Percentiles rank a stretch among this genome's conserved stretches.
phyloP scores from a whole-genome alignment of 2,113 vertebrate genomes.

The Morone chrysops region DNA sequence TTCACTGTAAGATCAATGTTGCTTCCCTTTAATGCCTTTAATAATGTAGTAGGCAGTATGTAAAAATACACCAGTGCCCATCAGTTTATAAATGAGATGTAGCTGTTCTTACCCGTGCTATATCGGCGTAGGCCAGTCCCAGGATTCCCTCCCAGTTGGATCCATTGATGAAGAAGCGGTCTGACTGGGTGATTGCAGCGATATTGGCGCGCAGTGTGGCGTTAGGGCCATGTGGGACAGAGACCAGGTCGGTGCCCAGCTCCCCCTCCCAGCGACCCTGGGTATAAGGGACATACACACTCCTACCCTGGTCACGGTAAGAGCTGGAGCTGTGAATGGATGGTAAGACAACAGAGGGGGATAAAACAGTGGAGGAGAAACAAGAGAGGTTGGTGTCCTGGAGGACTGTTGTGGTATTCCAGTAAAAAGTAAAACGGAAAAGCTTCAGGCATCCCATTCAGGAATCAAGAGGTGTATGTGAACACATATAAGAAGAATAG shows the following conservation, averaged over 20 bases:
- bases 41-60: not conserved
- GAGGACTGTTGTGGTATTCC: not conserved
- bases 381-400: not conserved
- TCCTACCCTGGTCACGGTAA: slow-evolving; percentile 91
- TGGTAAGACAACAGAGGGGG: not conserved
- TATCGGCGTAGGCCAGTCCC: slow-evolving; percentile 95
- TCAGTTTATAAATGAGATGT: not conserved
- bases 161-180: slow-evolving; percentile 99
- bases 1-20: not conserved
- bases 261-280: slow-evolving; percentile 99
- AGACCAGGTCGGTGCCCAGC: slow-evolving; percentile 95
- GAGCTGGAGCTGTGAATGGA: slow-evolving; percentile 89
- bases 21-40: too few species aligned
- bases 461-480: too few species aligned
- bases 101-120: slow-evolving; percentile 89
- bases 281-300: slow-evolving; percentile 97
- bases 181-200: slow-evolving; percentile 95
- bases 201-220: slow-evolving; percentile 96
- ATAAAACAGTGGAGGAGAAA: not conserved
- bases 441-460: not conserved
- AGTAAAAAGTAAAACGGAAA: not conserved
- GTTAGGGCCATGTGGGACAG: slow-evolving; percentile 94
- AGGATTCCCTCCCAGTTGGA: slow-evolving; percentile 99
- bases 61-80: not conserved
- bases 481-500: not conserved